Evolutionary conservation across 1,140 invertebrate genomes (phyloP).

Genomic region (Drosophila ogumai): DNA sequence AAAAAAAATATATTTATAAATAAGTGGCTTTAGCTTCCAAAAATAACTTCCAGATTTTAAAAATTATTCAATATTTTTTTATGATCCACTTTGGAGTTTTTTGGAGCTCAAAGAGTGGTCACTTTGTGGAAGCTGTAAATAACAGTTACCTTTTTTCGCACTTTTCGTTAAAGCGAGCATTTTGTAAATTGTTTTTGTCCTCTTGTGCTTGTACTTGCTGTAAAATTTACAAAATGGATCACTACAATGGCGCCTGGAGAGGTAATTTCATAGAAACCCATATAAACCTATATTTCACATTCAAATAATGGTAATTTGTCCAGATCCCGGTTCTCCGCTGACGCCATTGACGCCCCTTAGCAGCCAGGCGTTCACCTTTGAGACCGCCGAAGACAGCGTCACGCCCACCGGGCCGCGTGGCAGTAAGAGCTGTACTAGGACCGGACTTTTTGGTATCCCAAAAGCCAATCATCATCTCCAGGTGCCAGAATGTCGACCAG

Average conservation of each 20-base stretch:
- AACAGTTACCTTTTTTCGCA: constrained; percentile 24
- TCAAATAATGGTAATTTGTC: background rate
- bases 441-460: constrained; percentile 3
- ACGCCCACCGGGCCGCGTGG: constrained; percentile 14
- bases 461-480: constrained; percentile 12
- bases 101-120: constrained; percentile 1
- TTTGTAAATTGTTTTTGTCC: constrained; percentile 9
- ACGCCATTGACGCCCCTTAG: constrained; percentile 58
- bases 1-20: too few relatives aligned
- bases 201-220: constrained; percentile 16
- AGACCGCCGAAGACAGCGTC: constrained; percentile 5
- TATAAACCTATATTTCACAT: background rate
- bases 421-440: background rate
- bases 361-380: constrained; percentile 52
- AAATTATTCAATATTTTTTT: background rate
- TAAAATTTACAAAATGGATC: constrained; percentile 45
- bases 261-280: constrained; percentile 24
- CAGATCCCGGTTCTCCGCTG: constrained; percentile 61
- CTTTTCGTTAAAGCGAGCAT: constrained; percentile 1
- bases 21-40: too few relatives aligned
- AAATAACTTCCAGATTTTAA: background rate
- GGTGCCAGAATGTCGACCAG: constrained; percentile 10
- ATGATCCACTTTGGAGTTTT: background rate
- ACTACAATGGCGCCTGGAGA: constrained; percentile 64
- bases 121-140: constrained; percentile 10